Evolutionary conservation across 2,113 vertebrate genomes (phyloP), one percentile per base, ranked within the genome.

Genomic region (Azemiops feae): DNA sequence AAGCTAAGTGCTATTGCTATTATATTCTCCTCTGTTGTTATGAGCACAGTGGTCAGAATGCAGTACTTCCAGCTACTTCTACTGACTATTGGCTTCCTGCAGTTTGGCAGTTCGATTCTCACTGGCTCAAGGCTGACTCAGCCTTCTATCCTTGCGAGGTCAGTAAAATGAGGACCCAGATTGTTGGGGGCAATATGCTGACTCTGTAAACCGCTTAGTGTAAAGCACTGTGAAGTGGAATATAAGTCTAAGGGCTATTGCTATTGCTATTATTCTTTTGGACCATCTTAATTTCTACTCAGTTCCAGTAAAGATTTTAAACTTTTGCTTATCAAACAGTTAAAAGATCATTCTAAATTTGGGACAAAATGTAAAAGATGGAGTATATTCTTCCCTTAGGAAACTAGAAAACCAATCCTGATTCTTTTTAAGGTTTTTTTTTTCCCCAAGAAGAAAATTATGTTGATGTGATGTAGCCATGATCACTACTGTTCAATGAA

Each of bases 391-490:
- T 57, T 93, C 20, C 88, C 43, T 12, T 3, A 34, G 12, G 25
- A 91, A 74, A 87, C 1, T 25, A 53, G 27, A 52, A 74, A 87
- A 89, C 55, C 94, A 95, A 94, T 39, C 0, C 47, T 69, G 4
- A 0, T 50, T 95, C 64, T 93, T 64, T 39, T 64, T 30, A 93
- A 11, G 3, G 3, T 14, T 18, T n/a, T 34, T n/a, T 2, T 69
- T 11, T 34, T 16, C 1, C 93, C 23, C 74, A 64, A 39, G 88
- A 74, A 74, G 4, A 85, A 93, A 94, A 74, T 92, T 87, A 90
- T 95, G 50, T 55, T 18, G 50, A 4, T 95, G 87, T 96, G 91
- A 34, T 60, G 55, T 3, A 23, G 85, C 30, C 91, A 55, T 94
- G 92, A 91, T 87, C 50, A 87, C 12, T 92, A 47, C 10, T 93